A percentile compares a stretch with the other conserved stretches of the same genome.
phyloP scores from a whole-genome alignment of 2,888 invertebrate species.

The Meiosimyza platycephala region DNA sequence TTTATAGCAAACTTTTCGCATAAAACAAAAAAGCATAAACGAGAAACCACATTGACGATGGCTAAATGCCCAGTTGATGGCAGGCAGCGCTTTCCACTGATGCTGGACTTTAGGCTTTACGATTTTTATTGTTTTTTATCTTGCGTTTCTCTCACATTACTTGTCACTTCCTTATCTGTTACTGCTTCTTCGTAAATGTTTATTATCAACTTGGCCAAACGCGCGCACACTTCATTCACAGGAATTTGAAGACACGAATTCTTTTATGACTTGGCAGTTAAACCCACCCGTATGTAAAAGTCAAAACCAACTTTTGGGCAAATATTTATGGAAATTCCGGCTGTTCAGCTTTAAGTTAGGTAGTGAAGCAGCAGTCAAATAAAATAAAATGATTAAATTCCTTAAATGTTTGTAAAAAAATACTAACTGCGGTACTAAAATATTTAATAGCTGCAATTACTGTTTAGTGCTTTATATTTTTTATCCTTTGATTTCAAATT shows the following conservation, averaged over 20 bases:
- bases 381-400: no score
- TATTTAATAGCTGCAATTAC: no score
- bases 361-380: no score
- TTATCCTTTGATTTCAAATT: no score
- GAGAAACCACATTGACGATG: not conserved
- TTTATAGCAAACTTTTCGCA: constrained; percentile 22
- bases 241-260: constrained; percentile 14
- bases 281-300: constrained; percentile 15
- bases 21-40: not conserved
- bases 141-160: not conserved
- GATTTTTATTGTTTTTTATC: constrained; percentile 3
- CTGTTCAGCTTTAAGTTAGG: not conserved
- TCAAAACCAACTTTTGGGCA: not conserved
- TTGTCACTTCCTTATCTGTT: not conserved
- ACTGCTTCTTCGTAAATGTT: not conserved
- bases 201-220: constrained; percentile 6
- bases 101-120: not conserved
- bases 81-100: not conserved
- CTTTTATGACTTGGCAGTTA: constrained; percentile 28
- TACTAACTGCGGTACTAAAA: no score
- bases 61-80: not conserved
- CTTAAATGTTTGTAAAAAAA: no score
- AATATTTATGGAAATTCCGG: constrained; percentile 22
- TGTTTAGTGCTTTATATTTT: no score
- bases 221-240: constrained; percentile 1